Percentiles rank a stretch among this genome's conserved stretches.
phyloP scores from a whole-genome alignment of 2,888 invertebrate species.

The Shargacucullia verbasci region DNA sequence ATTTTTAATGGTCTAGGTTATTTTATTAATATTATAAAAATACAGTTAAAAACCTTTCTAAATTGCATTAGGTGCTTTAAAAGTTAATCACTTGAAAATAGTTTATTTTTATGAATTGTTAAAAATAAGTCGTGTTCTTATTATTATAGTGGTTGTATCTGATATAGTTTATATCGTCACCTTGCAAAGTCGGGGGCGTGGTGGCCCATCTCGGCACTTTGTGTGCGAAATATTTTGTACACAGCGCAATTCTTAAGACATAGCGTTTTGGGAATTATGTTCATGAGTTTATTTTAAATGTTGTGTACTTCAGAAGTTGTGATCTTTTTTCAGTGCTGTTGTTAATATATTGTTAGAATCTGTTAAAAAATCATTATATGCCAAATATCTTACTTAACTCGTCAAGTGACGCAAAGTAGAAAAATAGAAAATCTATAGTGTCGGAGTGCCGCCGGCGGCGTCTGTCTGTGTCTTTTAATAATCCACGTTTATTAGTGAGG shows the following conservation, averaged over 20 bases:
- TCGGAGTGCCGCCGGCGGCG: too few species aligned
- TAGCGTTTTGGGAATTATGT: conserved; percentile 42
- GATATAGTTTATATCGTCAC: conserved; percentile 68
- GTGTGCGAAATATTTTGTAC: conserved; percentile 57
- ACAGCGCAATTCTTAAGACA: conserved; percentile 55
- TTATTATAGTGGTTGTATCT: conserved; percentile 45
- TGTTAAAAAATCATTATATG: too few species aligned
- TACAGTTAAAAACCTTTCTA: not conserved
- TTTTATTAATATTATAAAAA: not conserved
- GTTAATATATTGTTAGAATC: too few species aligned
- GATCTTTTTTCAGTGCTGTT: too few species aligned
- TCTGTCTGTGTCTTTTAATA: too few species aligned
- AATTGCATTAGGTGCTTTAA: conserved; percentile 7
- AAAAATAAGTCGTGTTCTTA: conserved; percentile 4
- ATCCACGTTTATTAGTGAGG: too few species aligned
- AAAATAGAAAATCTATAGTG: too few species aligned
- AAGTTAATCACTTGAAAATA: not conserved
- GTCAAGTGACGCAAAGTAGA: too few species aligned
- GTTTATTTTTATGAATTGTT: conserved; percentile 8
- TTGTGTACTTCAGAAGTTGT: too few species aligned
- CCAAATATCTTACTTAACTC: too few species aligned
- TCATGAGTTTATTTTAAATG: too few species aligned
- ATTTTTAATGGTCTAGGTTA: too few species aligned
- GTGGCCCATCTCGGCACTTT: conserved; percentile 69
- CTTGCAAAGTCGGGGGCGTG: conserved; percentile 70